Evolutionary conservation across 2,888 invertebrate genomes (phyloP), one percentile per base, ranked within the genome.

Genomic region (Pimpla rufipes): DNA sequence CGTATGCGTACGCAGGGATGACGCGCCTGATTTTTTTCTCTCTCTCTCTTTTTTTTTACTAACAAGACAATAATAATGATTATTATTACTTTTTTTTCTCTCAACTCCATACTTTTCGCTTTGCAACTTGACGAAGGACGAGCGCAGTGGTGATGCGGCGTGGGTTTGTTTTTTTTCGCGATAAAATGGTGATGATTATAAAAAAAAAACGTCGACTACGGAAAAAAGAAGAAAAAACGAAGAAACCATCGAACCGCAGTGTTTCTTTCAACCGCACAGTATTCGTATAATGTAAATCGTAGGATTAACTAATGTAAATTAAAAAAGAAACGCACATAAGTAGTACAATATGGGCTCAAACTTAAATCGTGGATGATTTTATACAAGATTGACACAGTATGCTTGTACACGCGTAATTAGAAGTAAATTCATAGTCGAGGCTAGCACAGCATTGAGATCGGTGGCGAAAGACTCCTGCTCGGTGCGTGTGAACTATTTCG

Each of bases 361-460:
- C 87, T 89, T 89, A 89, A 88, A 88, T 68, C 82, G 83, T 87
- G 87, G 76, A 82, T 84, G 87, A 85, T 88, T 73, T 71, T 87
- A 87, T 88, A 89, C 88, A 88, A 85, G 87, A 68, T 73, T 85
- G 86, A 88, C 79, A 68, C 66, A 74, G 57, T 85, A 87, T 87
- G 85, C 87, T 88, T 87, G 82, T 88, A 87, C 88, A 88, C 81
- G 78, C 77, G 83, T 85, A 68, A 77, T 77, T 84, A 83, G 85
- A 85, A 74, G 79, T 86, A 85, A 85, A 88, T 87, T 85, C 85
- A 88, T 67, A 90, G 88, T 90, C 89, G 88, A 84, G 89, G 87
- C 88, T 88, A 90, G 89, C 90, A 88, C 90, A 89, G 87, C 88
- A 90, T 86, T 92, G 91, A 92, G 91, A 92, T 92, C 92, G 89